Conservation (phyloP, 1,140 invertebrate genomes). For the Trichomalopsis sarcophagae region DNA sequence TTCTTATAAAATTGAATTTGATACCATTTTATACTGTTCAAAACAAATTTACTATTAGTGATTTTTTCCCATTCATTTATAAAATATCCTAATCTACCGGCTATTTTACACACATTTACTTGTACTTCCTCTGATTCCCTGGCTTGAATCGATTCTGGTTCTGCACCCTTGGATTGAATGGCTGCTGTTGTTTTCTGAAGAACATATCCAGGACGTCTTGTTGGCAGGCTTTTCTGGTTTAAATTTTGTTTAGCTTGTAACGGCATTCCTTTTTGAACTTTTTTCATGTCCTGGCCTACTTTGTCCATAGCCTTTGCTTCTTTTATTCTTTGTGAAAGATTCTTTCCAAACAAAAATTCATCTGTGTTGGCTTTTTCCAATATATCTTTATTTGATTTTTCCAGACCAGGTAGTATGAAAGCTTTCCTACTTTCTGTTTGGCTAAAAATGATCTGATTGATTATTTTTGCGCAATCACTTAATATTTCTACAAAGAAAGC, state of each 20-base stretch:
- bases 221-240: background rate
- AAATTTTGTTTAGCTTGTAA: background rate
- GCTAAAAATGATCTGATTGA: background rate
- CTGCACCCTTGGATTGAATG: too few relatives aligned
- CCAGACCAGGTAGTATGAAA: background rate
- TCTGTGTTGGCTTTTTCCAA: background rate
- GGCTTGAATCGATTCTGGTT: background rate
- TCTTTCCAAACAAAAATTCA: background rate
- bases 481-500: background rate
- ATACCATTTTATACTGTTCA: conserved; percentile 49
- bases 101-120: conserved; percentile 44
- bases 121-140: background rate
- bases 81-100: conserved; percentile 55
- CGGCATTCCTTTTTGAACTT: background rate
- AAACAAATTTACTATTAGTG: conserved; percentile 47
- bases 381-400: background rate
- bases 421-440: background rate
- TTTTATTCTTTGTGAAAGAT: background rate
- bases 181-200: conserved; percentile 2
- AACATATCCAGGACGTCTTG: background rate
- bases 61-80: conserved; percentile 44
- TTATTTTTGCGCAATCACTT: background rate
- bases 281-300: background rate
- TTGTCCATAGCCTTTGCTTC: background rate
- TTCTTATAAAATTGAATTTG: conserved; percentile 49